These are phyloP conservation scores for Fissipunctia ypsillon DNA, from an alignment of 2,888 invertebrate genomes.

Conservation along the genomic window DNA sequence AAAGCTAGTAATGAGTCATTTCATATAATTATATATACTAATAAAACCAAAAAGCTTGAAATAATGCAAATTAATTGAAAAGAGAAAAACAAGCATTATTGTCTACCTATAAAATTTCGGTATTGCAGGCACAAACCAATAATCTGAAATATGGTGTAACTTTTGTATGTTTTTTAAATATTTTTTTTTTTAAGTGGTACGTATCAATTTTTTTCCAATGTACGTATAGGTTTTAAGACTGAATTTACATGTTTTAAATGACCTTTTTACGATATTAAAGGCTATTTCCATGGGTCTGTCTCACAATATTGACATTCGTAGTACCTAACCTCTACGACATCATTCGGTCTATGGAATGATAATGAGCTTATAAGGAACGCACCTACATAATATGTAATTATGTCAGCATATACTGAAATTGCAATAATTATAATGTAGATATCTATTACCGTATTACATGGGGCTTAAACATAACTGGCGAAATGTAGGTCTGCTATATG, in stretches of 20 bases:
- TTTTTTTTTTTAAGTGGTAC: neutral
- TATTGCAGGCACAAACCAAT: too few relatives aligned
- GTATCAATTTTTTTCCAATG: neutral
- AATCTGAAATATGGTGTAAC: too few relatives aligned
- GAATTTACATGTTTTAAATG: neutral
- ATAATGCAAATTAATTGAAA: too few relatives aligned
- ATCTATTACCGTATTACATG: slow-evolving; percentile 31
- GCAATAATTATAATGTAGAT: slow-evolving; percentile 33
- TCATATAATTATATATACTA: too few relatives aligned
- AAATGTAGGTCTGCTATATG: too few relatives aligned
- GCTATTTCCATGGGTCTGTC: neutral
- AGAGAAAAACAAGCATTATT: too few relatives aligned
- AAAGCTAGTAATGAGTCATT: too few relatives aligned
- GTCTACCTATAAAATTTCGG: too few relatives aligned
- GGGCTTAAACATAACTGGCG: too few relatives aligned
- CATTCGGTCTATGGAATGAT: neutral
- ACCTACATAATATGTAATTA: neutral
- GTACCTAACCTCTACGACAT: neutral
- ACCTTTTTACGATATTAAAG: neutral
- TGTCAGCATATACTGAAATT: slow-evolving; percentile 3
- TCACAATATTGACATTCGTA: neutral
- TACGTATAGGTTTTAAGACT: neutral
- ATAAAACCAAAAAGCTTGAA: too few relatives aligned
- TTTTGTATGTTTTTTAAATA: too few relatives aligned
- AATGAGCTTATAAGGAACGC: neutral